phyloP scores from a whole-genome alignment of 2,888 invertebrate species.

The Lithosia quadra region DNA sequence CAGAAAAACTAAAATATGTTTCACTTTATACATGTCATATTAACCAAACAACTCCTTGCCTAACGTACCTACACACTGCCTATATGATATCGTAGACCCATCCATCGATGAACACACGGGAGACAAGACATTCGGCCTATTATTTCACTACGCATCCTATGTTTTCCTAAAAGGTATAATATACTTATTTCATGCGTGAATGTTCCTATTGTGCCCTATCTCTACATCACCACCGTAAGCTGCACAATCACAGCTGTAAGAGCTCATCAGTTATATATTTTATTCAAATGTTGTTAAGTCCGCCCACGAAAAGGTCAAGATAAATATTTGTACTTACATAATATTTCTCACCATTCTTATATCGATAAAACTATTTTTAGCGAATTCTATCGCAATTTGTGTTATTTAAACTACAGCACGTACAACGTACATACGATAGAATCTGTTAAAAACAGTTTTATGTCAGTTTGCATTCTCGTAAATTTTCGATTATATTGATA shows the following conservation, averaged over 20 bases:
- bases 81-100: no score
- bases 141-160: not conserved
- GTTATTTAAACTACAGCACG: not conserved
- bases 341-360: slow-evolving; percentile 5
- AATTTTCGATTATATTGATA: not conserved
- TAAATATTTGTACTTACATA: slow-evolving; percentile 9
- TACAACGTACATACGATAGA: not conserved
- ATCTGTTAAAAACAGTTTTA: not conserved
- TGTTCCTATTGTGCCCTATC: not conserved
- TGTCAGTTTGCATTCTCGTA: not conserved
- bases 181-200: not conserved
- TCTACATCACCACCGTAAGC: not conserved
- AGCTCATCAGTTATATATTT: slow-evolving; percentile 13
- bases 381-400: not conserved
- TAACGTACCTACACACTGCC: no score
- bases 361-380: slow-evolving; percentile 1
- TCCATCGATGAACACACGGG: not conserved
- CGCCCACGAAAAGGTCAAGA: not conserved
- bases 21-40: not conserved
- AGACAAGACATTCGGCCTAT: not conserved
- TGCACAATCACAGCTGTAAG: no score
- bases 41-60: no score
- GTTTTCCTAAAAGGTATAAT: not conserved
- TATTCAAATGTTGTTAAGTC: slow-evolving; percentile 9
- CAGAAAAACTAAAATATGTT: not conserved